Conservation (phyloP, 1,140 invertebrate species). For the Aphelenchoides fujianensis region DNA sequence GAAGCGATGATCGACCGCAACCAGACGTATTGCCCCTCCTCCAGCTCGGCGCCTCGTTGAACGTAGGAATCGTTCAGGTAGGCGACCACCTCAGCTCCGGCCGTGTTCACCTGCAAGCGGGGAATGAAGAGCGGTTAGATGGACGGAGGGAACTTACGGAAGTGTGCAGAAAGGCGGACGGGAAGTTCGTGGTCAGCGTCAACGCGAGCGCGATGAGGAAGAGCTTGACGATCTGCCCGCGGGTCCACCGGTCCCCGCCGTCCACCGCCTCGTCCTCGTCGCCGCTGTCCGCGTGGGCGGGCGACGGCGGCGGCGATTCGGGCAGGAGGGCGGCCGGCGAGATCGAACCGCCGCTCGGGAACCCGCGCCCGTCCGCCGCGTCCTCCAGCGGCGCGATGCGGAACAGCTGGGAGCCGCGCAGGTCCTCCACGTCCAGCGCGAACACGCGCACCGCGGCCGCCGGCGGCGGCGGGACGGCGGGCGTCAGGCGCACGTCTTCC, state of each 20-base stretch:
- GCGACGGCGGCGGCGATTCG: too few relatives aligned
- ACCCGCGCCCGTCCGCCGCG: too few relatives aligned
- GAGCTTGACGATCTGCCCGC: constrained; percentile 32
- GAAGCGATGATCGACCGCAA: constrained; percentile 12
- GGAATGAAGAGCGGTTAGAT: constrained; percentile 43
- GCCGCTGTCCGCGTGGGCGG: too few relatives aligned
- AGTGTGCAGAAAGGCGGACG: constrained; percentile 36
- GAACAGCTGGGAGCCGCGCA: background rate
- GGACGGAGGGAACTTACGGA: constrained; percentile 27
- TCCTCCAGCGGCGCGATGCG: too few relatives aligned
- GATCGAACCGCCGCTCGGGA: too few relatives aligned
- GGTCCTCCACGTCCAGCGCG: background rate
- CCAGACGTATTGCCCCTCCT: constrained; percentile 66
- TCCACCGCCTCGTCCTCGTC: too few relatives aligned
- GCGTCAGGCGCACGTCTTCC: too few relatives aligned
- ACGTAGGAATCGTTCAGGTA: constrained; percentile 88
- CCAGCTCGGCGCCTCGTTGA: constrained; percentile 78
- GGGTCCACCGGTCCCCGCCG: too few relatives aligned
- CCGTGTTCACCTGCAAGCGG: constrained; percentile 61
- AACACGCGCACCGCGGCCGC: background rate
- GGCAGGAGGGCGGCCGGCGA: too few relatives aligned
- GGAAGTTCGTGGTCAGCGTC: constrained; percentile 60
- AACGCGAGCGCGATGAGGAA: constrained; percentile 46
- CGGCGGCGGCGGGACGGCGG: background rate
- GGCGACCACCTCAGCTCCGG: constrained; percentile 87